phyloP scores from a whole-genome alignment of 1,140 invertebrate genomes.

The Acromyrmex echinatior region DNA sequence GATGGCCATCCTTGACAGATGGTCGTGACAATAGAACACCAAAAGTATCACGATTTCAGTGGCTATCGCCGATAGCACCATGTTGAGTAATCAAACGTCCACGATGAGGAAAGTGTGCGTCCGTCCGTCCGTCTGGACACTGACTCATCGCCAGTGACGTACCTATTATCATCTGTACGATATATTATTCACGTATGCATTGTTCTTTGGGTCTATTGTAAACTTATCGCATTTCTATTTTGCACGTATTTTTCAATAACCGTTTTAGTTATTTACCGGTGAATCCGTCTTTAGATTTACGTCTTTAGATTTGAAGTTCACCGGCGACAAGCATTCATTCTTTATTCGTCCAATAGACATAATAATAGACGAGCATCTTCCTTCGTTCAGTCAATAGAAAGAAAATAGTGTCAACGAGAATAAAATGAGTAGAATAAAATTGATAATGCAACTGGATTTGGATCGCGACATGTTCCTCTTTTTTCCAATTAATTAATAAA shows the following conservation, averaged over 20 bases:
- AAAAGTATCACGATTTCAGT: background rate
- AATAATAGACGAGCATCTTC: background rate
- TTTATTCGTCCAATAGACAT: background rate
- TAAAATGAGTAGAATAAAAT: background rate
- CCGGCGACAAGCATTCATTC: background rate
- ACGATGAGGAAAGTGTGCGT: constrained; percentile 48
- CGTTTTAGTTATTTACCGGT: background rate
- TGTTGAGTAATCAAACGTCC: constrained; percentile 53
- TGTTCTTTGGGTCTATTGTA: background rate
- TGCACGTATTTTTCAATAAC: constrained; percentile 17
- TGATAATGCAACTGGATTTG: background rate
- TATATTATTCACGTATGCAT: background rate
- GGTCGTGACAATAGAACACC: background rate
- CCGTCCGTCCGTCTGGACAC: background rate
- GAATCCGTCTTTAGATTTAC: background rate
- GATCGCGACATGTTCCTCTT: background rate
- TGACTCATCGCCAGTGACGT: constrained; percentile 64
- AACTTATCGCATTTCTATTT: background rate
- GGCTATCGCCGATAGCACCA: constrained; percentile 13
- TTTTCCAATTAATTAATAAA: constrained; percentile 24
- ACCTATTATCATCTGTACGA: constrained; percentile 10
- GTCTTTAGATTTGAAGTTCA: background rate
- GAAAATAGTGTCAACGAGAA: background rate
- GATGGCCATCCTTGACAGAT: constrained; percentile 28
- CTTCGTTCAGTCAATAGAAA: background rate